Evolutionary conservation across 2,797 vertebrate species (phyloP).

Genomic region (Threskiornis aethiopicus): DNA sequence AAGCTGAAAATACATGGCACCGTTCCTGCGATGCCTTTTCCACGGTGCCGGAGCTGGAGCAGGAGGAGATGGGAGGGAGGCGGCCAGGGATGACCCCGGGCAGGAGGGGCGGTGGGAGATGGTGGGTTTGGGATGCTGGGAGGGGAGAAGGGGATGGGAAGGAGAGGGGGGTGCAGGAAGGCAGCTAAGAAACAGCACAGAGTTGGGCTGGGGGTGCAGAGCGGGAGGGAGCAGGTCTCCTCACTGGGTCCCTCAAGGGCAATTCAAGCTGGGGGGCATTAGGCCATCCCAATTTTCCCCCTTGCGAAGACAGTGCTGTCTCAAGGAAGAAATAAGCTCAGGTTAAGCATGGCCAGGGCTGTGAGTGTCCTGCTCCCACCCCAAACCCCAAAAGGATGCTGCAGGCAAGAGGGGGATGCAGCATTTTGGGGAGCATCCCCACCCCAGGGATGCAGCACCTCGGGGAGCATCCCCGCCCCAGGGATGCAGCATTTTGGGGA

Average conservation of each 20-base stretch:
- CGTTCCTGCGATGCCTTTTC: rapidly evolving
- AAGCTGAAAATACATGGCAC: not conserved
- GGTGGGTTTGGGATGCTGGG: not conserved
- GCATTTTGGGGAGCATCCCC: rapidly evolving
- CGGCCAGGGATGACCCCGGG: not conserved
- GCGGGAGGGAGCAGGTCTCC: not conserved
- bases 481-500: not conserved
- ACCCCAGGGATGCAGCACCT: not conserved
- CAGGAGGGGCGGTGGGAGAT: rapidly evolving
- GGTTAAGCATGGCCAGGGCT: not conserved
- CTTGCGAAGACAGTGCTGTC: rapidly evolving
- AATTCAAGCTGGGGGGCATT: not conserved
- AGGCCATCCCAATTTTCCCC: no score
- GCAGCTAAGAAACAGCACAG: not conserved
- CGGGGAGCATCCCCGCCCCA: not conserved
- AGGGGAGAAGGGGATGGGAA: not conserved
- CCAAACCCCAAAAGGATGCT: not conserved
- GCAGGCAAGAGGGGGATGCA: not conserved
- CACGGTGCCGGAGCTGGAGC: not conserved
- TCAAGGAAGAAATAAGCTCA: not conserved
- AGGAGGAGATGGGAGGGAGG: not conserved
- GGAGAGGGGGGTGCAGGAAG: not conserved
- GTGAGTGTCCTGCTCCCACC: not conserved
- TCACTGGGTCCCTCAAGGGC: not conserved
- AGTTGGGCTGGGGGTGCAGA: not conserved